phyloP scores from a whole-genome alignment of 2,888 invertebrate species.

The Ochropleura leucogaster region DNA sequence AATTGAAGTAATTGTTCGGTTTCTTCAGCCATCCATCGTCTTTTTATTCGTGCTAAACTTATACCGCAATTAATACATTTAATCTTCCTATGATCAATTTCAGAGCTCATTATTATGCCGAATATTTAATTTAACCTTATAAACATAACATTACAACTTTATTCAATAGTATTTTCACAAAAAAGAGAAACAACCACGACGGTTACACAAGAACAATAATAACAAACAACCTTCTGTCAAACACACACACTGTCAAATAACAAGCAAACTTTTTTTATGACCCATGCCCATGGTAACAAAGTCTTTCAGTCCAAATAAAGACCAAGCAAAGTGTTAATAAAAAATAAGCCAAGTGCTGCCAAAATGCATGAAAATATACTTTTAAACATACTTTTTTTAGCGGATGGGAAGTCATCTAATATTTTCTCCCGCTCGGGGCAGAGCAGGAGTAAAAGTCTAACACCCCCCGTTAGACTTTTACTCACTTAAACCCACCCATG shows the following conservation, averaged over 20 bases:
- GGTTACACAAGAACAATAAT: conserved; percentile 3
- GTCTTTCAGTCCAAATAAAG: background rate
- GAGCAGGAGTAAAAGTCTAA: no score
- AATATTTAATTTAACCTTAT: background rate
- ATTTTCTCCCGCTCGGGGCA: no score
- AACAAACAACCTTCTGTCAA: background rate
- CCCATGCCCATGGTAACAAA: no score
- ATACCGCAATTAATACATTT: conserved; percentile 37
- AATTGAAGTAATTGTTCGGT: conserved; percentile 22
- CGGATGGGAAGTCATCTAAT: no score
- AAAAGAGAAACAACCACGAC: background rate
- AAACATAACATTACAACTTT: no score
- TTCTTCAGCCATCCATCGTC: conserved; percentile 25
- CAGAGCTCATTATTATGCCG: conserved; percentile 9
- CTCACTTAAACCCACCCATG: no score
- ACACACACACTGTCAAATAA: background rate
- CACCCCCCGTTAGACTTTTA: no score
- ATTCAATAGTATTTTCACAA: background rate
- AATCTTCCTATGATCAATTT: background rate
- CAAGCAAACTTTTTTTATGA: background rate
- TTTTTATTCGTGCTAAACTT: background rate
- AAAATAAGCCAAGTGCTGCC: conserved; percentile 13
- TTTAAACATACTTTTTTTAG: no score
- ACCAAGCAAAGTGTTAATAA: background rate
- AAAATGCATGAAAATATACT: background rate